These are phyloP conservation scores for Leucophenga montana DNA, from an alignment of 2,888 invertebrate genomes.

Conservation along the genomic window DNA sequence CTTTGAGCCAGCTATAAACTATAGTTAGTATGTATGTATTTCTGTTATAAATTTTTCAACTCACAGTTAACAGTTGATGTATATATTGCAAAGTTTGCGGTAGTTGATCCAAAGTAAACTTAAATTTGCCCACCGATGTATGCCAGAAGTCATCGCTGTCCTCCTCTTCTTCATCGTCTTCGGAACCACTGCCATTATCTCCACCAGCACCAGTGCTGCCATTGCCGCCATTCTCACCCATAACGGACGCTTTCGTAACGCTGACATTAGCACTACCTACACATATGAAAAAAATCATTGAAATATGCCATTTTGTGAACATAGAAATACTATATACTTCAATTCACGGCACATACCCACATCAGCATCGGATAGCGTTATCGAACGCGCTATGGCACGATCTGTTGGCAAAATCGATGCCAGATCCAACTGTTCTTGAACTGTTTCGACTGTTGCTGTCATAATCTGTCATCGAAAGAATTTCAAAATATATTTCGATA, in stretches of 20 bases:
- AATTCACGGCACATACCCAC: slow-evolving; percentile 77
- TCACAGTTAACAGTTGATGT: slow-evolving; percentile 85
- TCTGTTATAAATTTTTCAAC: slow-evolving; percentile 25
- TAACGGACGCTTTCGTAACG: slow-evolving; percentile 80
- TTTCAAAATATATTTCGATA: slow-evolving; percentile 36
- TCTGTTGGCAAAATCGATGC: slow-evolving; percentile 88
- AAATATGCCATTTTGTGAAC: neutral
- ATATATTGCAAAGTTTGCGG: slow-evolving; percentile 95
- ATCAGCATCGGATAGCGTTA: slow-evolving; percentile 91
- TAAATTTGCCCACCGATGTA: slow-evolving; percentile 93
- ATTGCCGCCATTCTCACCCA: slow-evolving; percentile 75
- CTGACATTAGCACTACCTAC: slow-evolving; percentile 80
- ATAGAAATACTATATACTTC: neutral
- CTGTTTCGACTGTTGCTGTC: slow-evolving; percentile 96
- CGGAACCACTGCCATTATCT: slow-evolving; percentile 80
- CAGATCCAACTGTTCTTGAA: slow-evolving; percentile 91
- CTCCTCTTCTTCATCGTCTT: slow-evolving; percentile 78
- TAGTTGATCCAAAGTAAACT: slow-evolving; percentile 90
- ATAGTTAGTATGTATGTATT: no score
- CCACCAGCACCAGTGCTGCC: slow-evolving; percentile 80
- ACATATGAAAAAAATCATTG: slow-evolving; percentile 69
- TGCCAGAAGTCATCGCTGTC: slow-evolving; percentile 92
- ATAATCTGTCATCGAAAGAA: slow-evolving; percentile 79
- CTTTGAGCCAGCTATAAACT: no score
- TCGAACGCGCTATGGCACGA: slow-evolving; percentile 87